Evolutionary conservation across 2,797 vertebrate species (phyloP), one percentile per base, ranked within the genome.

Genomic region (Aythya fuligula): DNA sequence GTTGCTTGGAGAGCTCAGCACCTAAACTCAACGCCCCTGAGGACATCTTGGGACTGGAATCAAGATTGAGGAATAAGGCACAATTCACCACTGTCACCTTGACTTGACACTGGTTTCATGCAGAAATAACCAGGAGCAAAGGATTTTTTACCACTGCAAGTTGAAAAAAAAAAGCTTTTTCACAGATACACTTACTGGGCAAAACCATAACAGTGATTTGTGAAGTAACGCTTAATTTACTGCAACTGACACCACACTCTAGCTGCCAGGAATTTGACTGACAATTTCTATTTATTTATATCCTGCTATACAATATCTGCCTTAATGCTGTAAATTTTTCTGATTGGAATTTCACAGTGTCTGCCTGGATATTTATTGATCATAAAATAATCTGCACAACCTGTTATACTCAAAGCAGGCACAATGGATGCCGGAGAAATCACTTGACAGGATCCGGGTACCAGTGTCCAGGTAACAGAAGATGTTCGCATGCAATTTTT

Each of bases 221-320:
- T 93, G 80, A 95, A 96, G 94, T 93, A 91, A 93, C 77, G 72
- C 77, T 94, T 97, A 97, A 97, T 97, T 97, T 96, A 97, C 92
- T 95, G 91, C 96, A 91, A 94, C 91, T 81, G 87, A 96, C 74
- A 91, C 94, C 65, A 73, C 80, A 93, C 86, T 95, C 79, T 75
- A 94, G 87, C 94, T 97, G 97, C 96, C 96, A 96, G 86, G 88
- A 96, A 90, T 97, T 94, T 98, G 97, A 98, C 92, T 97, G 98
- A 98, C 97, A 98, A 96, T 97, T 97, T 95, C 94, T 97, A 85
- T 96, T 97, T 98, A 96, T 98, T 98, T 98, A 97, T 97, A 97
- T 90, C 86, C 94, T 94, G 71, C 94, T 96, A 93, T 96, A 96
- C 96, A 96, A 95, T 96, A 96, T 96, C 88, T 96, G 94, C 93